A percentile compares a stretch with the other conserved stretches of the same genome.
Conservation (phyloP, 1,140 invertebrate genomes). For the Monochamus saltuarius region DNA sequence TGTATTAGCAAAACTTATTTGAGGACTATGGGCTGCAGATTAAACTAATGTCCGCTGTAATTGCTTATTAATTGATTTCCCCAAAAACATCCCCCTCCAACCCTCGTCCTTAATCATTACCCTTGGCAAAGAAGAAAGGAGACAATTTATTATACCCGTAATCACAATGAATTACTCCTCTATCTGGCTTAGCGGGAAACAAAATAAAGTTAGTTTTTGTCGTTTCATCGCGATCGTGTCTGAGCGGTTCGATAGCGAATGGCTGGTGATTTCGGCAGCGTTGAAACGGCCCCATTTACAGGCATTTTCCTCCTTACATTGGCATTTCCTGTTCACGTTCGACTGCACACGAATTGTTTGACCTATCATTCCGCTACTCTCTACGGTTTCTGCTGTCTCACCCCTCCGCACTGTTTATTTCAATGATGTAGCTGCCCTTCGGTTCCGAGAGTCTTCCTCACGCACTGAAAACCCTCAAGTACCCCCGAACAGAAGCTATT, state of each 20-base stretch:
- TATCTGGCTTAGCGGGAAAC: not conserved
- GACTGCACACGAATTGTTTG: conserved; percentile 50
- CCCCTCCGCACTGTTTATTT: conserved; percentile 37
- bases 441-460: conserved; percentile 5
- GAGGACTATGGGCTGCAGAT: too few relatives aligned
- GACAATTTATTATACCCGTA: too few relatives aligned
- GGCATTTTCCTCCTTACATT: conserved; percentile 51
- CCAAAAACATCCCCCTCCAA: too few relatives aligned
- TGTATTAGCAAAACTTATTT: too few relatives aligned
- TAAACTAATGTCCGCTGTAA: too few relatives aligned
- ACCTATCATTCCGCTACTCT: conserved; percentile 43
- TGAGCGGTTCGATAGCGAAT: conserved; percentile 21
- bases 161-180: not conserved
- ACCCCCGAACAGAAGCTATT: conserved; percentile 22
- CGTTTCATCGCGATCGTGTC: conserved; percentile 28
- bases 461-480: conserved; percentile 22
- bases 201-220: conserved; percentile 17
- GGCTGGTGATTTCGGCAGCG: conserved; percentile 37
- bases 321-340: conserved; percentile 50
- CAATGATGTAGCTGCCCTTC: not conserved
- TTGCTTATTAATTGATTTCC: too few relatives aligned
- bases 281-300: conserved; percentile 49
- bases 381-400: conserved; percentile 34
- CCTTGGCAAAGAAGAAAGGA: too few relatives aligned
- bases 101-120: too few relatives aligned